Evolutionary conservation across 1,140 invertebrate genomes (phyloP).

Genomic region (Andricus grossulariae): DNA sequence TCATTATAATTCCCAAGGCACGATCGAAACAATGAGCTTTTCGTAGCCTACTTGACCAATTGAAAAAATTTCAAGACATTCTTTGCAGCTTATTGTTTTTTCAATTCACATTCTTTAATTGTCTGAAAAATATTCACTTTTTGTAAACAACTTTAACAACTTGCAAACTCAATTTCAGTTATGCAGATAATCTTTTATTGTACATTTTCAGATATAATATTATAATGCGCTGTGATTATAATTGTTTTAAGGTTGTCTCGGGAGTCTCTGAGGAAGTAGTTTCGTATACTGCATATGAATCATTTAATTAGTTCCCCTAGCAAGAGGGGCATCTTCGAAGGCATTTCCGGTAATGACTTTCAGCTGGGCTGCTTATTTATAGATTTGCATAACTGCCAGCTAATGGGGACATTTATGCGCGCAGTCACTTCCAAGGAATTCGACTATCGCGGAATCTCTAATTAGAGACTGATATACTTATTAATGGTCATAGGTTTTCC

Average conservation of each 20-base stretch:
- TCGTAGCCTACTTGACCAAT: not conserved
- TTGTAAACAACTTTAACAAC: too few species aligned
- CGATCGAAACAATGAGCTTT: conserved; percentile 44
- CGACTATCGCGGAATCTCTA: conserved; percentile 15
- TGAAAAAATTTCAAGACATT: not conserved
- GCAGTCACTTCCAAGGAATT: conserved; percentile 29
- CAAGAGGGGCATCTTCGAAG: conserved; percentile 52
- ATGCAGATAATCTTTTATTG: too few species aligned
- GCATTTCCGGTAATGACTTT: conserved; percentile 62
- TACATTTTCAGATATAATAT: not conserved
- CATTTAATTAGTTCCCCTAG: conserved; percentile 15
- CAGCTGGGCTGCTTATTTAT: conserved; percentile 55
- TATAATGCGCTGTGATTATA: not conserved
- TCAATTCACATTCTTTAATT: too few species aligned
- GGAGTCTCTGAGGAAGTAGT: not conserved
- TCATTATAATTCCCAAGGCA: conserved; percentile 46
- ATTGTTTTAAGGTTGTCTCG: conserved; percentile 7
- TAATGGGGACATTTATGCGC: conserved; percentile 42
- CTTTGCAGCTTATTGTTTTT: too few species aligned
- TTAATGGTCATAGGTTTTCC: not conserved
- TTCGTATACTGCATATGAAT: conserved; percentile 8
- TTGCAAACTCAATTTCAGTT: too few species aligned
- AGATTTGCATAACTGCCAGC: conserved; percentile 47
- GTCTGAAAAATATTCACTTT: too few species aligned
- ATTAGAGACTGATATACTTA: conserved; percentile 23